These are phyloP conservation scores for Cliona cf. orientalis DNA, from an alignment of 37 sponge, comb jelly and placozoan genomes.

Conservation along the genomic window DNA sequence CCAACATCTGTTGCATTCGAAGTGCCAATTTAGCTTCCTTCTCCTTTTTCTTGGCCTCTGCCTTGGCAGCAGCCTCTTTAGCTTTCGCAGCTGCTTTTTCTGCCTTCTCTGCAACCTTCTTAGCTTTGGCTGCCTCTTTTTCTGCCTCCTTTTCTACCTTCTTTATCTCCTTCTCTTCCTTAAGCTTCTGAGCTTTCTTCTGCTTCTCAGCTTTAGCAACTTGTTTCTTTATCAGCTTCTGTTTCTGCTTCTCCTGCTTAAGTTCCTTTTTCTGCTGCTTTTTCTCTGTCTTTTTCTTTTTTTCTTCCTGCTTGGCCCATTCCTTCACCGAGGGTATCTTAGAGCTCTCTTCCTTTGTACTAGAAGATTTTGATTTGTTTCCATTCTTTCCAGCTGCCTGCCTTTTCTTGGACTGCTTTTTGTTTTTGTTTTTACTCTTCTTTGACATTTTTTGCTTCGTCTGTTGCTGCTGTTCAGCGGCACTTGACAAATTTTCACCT, in stretches of 20 bases:
- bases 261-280: not conserved
- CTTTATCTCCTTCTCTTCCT: not conserved
- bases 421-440: no score
- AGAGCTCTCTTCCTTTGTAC: no score
- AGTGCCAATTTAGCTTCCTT: no score
- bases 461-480: no score
- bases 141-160: not conserved
- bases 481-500: no score
- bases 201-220: not conserved
- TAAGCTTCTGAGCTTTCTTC: not conserved
- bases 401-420: not conserved
- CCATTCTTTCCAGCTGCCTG: not conserved
- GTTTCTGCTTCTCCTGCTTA: conserved; percentile 5
- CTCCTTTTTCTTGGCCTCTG: no score
- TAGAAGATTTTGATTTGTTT: not conserved
- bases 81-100: no score
- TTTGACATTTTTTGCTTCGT: no score
- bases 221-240: not conserved
- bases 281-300: not conserved
- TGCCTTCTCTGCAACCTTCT: no score
- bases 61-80: no score
- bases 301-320: not conserved
- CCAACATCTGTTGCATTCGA: no score
- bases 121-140: no score
- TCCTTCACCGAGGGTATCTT: not conserved